Percentiles rank a stretch among this genome's conserved stretches.
These are phyloP conservation scores for Tetropium fuscum DNA, from an alignment of 2,888 invertebrate species.

Conservation along the genomic window DNA sequence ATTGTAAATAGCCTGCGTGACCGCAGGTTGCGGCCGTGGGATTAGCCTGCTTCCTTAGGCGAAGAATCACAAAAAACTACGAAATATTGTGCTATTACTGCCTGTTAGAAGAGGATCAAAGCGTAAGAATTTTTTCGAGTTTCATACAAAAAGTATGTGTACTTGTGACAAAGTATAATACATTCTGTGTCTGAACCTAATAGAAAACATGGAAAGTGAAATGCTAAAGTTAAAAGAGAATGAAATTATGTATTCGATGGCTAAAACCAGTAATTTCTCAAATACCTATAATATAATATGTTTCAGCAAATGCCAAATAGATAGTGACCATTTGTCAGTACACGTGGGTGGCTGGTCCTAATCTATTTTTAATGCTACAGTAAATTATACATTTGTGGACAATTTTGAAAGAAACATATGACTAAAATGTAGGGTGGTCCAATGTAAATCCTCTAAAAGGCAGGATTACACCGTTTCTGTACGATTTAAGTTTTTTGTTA, in stretches of 20 bases:
- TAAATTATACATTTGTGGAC: conserved; percentile 31
- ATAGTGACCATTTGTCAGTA: conserved; percentile 3
- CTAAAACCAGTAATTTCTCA: background rate
- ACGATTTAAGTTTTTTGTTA: conserved; percentile 27
- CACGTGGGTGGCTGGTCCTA: conserved; percentile 38
- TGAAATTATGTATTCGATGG: too few species aligned
- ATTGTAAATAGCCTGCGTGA: conserved; percentile 21
- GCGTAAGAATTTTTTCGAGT: background rate
- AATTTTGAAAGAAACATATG: conserved; percentile 24
- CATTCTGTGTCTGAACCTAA: too few species aligned
- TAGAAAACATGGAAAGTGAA: too few species aligned
- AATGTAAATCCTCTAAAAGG: conserved; percentile 29
- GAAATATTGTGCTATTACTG: conserved; percentile 9
- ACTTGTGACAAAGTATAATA: too few species aligned
- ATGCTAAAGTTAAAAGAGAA: too few species aligned
- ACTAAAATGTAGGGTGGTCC: conserved; percentile 31
- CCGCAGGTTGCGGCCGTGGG: conserved; percentile 24
- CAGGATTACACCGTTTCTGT: conserved; percentile 29
- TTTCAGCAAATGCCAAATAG: too few species aligned
- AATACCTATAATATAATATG: background rate
- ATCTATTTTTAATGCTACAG: conserved; percentile 33
- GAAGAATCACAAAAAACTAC: background rate
- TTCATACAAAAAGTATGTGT: too few species aligned
- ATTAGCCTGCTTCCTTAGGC: conserved; percentile 17
- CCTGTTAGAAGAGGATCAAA: background rate